Conservation (phyloP, 2,797 vertebrate species). For the Coilia nasus region DNA sequence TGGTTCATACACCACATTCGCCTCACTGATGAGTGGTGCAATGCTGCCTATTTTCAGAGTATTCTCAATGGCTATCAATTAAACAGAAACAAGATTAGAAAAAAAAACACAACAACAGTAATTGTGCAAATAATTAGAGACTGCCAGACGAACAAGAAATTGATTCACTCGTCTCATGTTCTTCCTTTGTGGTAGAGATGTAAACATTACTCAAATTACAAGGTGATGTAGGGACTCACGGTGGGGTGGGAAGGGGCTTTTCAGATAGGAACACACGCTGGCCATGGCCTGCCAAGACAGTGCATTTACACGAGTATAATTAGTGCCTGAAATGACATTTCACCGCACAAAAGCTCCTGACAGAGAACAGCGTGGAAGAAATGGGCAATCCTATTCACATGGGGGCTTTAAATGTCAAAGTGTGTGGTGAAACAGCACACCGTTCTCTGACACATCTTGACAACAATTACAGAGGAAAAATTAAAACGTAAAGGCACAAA, state of each 20-base stretch:
- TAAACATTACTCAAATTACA: slow-evolving; percentile 30
- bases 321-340: slow-evolving; percentile 47
- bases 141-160: slow-evolving; percentile 35
- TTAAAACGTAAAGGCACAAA: slow-evolving; percentile 31
- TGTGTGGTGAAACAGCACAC: slow-evolving; percentile 35
- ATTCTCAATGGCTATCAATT: slow-evolving; percentile 37
- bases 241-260: not conserved
- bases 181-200: slow-evolving; percentile 34
- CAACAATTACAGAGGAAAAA: not conserved
- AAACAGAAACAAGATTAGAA: slow-evolving; percentile 36
- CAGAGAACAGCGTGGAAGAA: slow-evolving; percentile 30
- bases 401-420: slow-evolving; percentile 40
- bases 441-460: slow-evolving; percentile 15
- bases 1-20: slow-evolving; percentile 32
- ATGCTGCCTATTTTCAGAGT: slow-evolving; percentile 22
- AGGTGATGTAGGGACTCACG: not conserved
- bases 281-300: slow-evolving; percentile 19
- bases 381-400: slow-evolving; percentile 37
- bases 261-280: not conserved
- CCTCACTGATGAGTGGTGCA: slow-evolving; percentile 21
- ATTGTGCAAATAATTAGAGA: slow-evolving; percentile 36
- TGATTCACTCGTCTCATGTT: slow-evolving; percentile 40
- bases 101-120: slow-evolving; percentile 34
- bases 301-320: slow-evolving; percentile 43
- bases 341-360: slow-evolving; percentile 34